A percentile compares a stretch with the other conserved stretches of the same genome.
Conservation (phyloP, 2,888 invertebrate genomes). For the Rhodophaea formosa region DNA sequence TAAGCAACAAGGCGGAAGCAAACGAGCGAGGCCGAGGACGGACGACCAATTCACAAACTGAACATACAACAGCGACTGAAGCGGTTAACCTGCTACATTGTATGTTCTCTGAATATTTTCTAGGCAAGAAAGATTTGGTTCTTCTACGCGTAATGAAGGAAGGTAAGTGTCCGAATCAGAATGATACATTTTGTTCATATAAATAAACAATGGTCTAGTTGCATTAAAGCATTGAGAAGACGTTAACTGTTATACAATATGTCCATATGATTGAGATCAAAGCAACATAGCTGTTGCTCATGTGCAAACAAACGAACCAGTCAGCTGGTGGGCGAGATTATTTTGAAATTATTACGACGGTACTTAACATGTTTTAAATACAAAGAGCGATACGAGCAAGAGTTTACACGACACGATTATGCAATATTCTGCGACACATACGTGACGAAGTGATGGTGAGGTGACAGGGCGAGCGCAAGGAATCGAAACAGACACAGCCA, state of each 20-base stretch:
- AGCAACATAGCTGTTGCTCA: slow-evolving; percentile 25
- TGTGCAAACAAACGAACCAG: slow-evolving; percentile 29
- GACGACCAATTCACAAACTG: slow-evolving; percentile 70
- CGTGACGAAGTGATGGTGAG: slow-evolving; percentile 42
- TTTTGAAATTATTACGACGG: slow-evolving; percentile 55
- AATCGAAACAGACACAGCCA: slow-evolving; percentile 39
- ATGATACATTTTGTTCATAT: slow-evolving; percentile 4
- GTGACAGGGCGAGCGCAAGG: slow-evolving; percentile 35
- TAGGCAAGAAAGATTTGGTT: not conserved
- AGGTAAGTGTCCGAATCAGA: not conserved
- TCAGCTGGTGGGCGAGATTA: slow-evolving; percentile 36
- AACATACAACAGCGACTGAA: slow-evolving; percentile 53
- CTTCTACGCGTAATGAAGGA: not conserved
- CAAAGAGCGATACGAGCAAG: slow-evolving; percentile 54
- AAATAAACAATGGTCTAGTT: not conserved
- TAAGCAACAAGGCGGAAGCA: slow-evolving; percentile 76
- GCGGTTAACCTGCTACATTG: slow-evolving; percentile 40
- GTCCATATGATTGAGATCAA: slow-evolving; percentile 27
- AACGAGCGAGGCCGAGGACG: slow-evolving; percentile 75
- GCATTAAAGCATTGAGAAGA: not conserved
- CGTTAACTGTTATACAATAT: slow-evolving; percentile 8
- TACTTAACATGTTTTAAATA: slow-evolving; percentile 64
- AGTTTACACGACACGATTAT: slow-evolving; percentile 55
- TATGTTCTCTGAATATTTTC: slow-evolving; percentile 10
- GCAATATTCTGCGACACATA: slow-evolving; percentile 45